Conservation (phyloP, 2,797 vertebrate species). For the Sebastolobus alascanus region DNA sequence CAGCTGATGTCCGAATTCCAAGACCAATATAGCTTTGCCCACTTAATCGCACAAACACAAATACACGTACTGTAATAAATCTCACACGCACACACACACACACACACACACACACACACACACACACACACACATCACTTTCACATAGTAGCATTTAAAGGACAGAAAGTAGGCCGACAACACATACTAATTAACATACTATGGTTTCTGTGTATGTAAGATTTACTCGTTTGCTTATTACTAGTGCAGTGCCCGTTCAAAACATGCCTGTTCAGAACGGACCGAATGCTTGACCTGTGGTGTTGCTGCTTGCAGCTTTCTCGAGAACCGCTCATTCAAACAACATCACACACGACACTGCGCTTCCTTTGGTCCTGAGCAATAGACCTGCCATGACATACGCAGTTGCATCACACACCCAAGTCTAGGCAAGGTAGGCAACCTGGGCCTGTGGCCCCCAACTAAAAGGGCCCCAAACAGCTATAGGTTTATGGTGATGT, state of each 20-base stretch:
- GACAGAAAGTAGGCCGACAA: not conserved
- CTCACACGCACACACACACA: not conserved
- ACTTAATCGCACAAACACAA: slow-evolving; percentile 64
- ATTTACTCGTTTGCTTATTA: not conserved
- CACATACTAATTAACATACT: not conserved
- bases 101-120: not conserved
- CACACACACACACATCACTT: slow-evolving; percentile 1
- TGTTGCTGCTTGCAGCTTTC: no score
- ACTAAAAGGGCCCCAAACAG: no score
- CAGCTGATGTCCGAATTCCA: slow-evolving; percentile 76
- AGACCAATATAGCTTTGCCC: slow-evolving; percentile 77
- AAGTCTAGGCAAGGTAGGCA: not conserved
- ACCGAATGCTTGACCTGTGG: no score
- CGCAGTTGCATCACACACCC: no score
- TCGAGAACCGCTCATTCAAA: no score
- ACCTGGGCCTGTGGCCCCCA: not conserved
- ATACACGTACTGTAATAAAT: slow-evolving; percentile 33
- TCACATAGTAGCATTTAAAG: slow-evolving; percentile 10
- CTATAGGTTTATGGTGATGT: no score
- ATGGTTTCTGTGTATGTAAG: not conserved
- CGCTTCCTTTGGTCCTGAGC: no score
- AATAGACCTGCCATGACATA: no score
- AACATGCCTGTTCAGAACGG: no score
- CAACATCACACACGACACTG: no score
- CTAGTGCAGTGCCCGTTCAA: no score